Base-by-base conservation (phyloP, 2,113 vertebrate species). In the Pollachius pollachius region DNA sequence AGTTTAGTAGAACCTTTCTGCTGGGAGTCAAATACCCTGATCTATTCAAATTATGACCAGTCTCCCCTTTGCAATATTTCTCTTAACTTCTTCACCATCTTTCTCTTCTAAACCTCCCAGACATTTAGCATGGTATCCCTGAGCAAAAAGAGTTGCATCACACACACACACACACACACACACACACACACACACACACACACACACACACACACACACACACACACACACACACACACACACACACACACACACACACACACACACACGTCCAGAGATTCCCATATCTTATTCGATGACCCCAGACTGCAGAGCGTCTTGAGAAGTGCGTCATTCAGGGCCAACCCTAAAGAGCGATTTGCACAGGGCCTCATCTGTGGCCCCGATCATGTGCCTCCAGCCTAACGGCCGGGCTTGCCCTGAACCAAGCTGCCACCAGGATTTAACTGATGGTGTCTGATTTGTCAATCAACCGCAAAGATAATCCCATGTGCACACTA, bases 241-340 rank as follows among this genome's bases (percentile, higher is more conserved):
- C 17, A 66, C 54, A 37, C 52, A 59, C 58, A 71, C 17, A 66
- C 54, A 37, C 52, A 59, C 58, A 71, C 59, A 64, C 41, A 68
- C 60, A 68, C 19, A 56, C 7, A 13, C 21, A 23, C 3, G 52
- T 54, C 48, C 62, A 63, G 60, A 30, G 9, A 34, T 81, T 85
- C 81, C 63, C 82, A 85, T 71, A 73, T 52, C 69, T 72, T 17
- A 56, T 15, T 23, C 15, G 68, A 63, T 83, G 83, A 83, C 85
- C 79, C 27, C 63, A 60, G 37, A 16, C 41, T 37, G 65, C 70
- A 16, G 15, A 15, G 5, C 62, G 68, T 64, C 48, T 67, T 48
- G 27, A 61, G 17, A n/a, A 23, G 48, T 71, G 73, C 76, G 62
- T 79, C 76, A 79, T 63, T n/a, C 15, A 62, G 13, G 34, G 21